A percentile compares a stretch with the other conserved stretches of the same genome.
Conservation (phyloP, 2,113 vertebrate species). For the Fulmarus glacialis region DNA sequence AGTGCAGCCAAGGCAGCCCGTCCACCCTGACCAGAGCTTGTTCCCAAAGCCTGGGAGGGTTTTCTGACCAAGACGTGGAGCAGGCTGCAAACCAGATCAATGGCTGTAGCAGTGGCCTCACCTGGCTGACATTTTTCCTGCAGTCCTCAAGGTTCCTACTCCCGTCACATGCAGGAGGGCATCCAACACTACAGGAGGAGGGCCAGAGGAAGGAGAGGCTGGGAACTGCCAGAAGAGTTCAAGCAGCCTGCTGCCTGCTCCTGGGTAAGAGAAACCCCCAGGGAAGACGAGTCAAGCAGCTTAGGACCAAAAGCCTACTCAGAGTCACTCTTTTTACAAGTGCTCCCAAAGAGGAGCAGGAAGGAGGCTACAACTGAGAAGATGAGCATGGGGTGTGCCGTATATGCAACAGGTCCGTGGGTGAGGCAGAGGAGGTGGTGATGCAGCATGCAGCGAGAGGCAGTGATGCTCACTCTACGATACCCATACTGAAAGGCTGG, state of each 20-base stretch:
- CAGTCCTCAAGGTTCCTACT: background rate
- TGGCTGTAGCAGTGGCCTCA: background rate
- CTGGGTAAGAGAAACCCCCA: background rate
- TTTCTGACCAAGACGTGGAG: background rate
- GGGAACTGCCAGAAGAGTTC: background rate
- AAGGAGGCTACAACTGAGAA: background rate
- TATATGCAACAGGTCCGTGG: accelerated
- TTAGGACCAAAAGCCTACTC: background rate
- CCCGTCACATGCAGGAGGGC: accelerated
- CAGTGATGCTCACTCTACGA: accelerated
- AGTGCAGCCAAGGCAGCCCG: background rate
- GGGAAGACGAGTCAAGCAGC: background rate
- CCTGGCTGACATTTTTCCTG: background rate
- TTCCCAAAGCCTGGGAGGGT: background rate
- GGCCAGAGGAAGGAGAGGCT: background rate
- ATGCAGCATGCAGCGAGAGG: background rate
- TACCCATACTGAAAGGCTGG: accelerated
- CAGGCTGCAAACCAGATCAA: background rate
- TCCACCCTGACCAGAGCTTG: background rate
- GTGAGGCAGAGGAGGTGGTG: background rate
- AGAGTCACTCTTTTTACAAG: background rate
- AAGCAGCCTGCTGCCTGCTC: background rate
- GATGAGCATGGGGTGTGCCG: accelerated
- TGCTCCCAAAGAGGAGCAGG: background rate
- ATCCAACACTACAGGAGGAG: background rate